These are phyloP conservation scores for Zeus faber DNA, from an alignment of 2,113 vertebrate species.

Conservation along the genomic window DNA sequence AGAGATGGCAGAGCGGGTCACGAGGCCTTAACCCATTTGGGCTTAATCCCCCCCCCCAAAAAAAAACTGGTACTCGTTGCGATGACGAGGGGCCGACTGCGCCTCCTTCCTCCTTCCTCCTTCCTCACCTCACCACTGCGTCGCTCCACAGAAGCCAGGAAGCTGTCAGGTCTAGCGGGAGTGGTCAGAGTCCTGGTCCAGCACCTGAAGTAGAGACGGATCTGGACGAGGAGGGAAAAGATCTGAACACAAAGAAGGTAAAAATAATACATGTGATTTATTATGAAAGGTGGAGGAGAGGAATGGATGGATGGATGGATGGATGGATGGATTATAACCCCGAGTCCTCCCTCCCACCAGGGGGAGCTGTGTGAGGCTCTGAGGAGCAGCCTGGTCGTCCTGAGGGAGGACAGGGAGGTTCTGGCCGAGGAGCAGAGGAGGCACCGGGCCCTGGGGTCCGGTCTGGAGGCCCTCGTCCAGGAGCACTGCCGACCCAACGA, in stretches of 20 bases:
- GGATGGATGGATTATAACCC: not conserved
- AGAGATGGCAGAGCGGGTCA: too few relatives aligned
- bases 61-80: too few relatives aligned
- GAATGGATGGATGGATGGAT: not conserved
- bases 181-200: conserved; percentile 66
- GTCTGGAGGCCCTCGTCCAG: conserved; percentile 81
- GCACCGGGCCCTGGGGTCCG: conserved; percentile 78
- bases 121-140: too few relatives aligned
- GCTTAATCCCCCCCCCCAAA: too few relatives aligned
- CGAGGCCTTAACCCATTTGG: too few relatives aligned
- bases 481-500: conserved; percentile 87
- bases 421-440: conserved; percentile 80
- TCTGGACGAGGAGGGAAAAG: conserved; percentile 74
- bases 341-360: conserved; percentile 56
- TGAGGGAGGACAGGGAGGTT: conserved; percentile 81
- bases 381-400: conserved; percentile 75
- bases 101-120: too few relatives aligned
- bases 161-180: conserved; percentile 56
- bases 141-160: conserved; percentile 41
- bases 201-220: conserved; percentile 70
- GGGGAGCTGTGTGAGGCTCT: conserved; percentile 86
- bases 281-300: too few relatives aligned
- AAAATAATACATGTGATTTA: too few relatives aligned
- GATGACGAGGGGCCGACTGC: too few relatives aligned
- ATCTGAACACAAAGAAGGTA: conserved; percentile 85